phyloP scores from a whole-genome alignment of 2,888 invertebrate species.

The Brachycybe producta region DNA sequence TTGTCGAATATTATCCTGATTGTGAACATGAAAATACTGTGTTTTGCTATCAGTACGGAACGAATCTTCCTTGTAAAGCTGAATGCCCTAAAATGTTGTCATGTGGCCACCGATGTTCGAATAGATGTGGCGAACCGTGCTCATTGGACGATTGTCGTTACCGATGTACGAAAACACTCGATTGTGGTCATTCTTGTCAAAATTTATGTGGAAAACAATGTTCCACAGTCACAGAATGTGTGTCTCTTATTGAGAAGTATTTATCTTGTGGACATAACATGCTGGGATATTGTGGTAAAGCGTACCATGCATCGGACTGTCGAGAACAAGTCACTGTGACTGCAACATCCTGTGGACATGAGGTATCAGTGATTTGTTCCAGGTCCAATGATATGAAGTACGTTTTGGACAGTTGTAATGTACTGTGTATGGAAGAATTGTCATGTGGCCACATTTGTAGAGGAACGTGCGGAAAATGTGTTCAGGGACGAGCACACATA shows the following conservation, averaged over 20 bases:
- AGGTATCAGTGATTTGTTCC: conserved; percentile 10
- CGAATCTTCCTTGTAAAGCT: conserved; percentile 22
- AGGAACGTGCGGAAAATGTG: conserved; percentile 33
- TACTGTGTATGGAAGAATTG: conserved; percentile 24
- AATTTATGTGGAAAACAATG: too few species aligned
- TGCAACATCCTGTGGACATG: conserved; percentile 21
- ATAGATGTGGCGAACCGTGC: too few species aligned
- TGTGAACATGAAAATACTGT: conserved; percentile 24
- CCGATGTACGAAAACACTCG: too few species aligned
- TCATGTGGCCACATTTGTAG: conserved; percentile 29
- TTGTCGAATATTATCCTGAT: conserved; percentile 26
- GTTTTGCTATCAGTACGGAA: conserved; percentile 14
- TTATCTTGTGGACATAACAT: too few species aligned
- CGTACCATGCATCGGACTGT: conserved; percentile 17
- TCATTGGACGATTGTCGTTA: too few species aligned
- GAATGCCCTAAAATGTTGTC: conserved; percentile 27
- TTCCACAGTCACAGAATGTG: too few species aligned
- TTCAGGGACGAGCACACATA: conserved; percentile 31
- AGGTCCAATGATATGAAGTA: conserved; percentile 1
- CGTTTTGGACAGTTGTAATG: conserved; percentile 21
- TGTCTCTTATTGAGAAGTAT: too few species aligned
- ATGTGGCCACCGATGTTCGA: conserved; percentile 30
- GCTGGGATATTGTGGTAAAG: too few species aligned
- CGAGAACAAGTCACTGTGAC: conserved; percentile 9
- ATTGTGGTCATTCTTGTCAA: too few species aligned